Percentiles rank a stretch among this genome's conserved stretches.
phyloP scores from a whole-genome alignment of 2,113 vertebrate genomes.

The Jaculus jaculus region DNA sequence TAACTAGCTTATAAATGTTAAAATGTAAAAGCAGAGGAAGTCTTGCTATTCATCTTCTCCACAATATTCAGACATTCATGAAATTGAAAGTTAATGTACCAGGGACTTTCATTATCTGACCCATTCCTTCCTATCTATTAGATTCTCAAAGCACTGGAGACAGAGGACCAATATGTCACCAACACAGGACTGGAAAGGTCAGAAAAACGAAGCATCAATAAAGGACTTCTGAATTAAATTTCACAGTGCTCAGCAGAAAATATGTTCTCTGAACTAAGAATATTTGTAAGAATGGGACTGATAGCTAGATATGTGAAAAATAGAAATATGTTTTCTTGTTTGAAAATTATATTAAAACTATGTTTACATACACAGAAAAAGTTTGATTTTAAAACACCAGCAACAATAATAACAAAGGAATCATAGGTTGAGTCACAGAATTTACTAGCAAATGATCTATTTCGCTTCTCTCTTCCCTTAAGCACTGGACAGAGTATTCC shows the following conservation, averaged over 20 bases:
- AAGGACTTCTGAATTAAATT: slow-evolving; percentile 87
- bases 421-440: neutral
- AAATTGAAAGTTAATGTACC: slow-evolving; percentile 92
- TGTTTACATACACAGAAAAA: neutral
- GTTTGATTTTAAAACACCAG: neutral
- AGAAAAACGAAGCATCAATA: slow-evolving; percentile 88
- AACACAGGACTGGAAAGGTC: slow-evolving; percentile 87
- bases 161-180: slow-evolving; percentile 89
- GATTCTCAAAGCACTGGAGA: slow-evolving; percentile 84
- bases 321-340: neutral
- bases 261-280: slow-evolving; percentile 73
- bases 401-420: neutral
- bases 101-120: slow-evolving; percentile 91
- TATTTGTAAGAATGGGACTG: slow-evolving; percentile 71
- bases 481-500: slow-evolving; percentile 47
- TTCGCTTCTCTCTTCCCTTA: neutral
- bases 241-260: slow-evolving; percentile 85
- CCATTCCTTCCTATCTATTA: slow-evolving; percentile 87
- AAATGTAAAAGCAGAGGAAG: slow-evolving; percentile 86
- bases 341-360: slow-evolving; percentile 4
- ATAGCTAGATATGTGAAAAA: slow-evolving; percentile 25
- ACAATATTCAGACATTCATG: slow-evolving; percentile 89
- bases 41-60: slow-evolving; percentile 87
- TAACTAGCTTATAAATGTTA: slow-evolving; percentile 86
- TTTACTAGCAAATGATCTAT: neutral